Conservation (phyloP, 2,888 invertebrate genomes). For the Sphaerophoria rueppellii region DNA sequence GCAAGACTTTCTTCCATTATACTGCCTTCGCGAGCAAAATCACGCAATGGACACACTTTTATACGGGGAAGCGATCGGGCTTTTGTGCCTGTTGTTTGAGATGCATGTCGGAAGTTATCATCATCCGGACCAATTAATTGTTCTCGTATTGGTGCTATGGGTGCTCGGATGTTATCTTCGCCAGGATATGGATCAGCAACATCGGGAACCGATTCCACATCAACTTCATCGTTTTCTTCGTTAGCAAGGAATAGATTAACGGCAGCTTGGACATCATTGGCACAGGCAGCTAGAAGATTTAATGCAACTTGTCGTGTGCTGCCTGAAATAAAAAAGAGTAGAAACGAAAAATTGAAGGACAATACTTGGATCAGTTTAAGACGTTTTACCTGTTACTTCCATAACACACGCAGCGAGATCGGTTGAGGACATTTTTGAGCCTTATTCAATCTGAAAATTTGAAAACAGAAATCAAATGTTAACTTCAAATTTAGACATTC, state of each 20-base stretch:
- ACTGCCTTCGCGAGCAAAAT: constrained; percentile 81
- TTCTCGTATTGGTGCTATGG: constrained; percentile 81
- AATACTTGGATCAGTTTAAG: too few species aligned
- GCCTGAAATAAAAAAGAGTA: constrained; percentile 35
- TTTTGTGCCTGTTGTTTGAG: constrained; percentile 74
- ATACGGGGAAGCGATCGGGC: constrained; percentile 76
- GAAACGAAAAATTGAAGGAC: background rate
- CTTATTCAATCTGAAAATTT: constrained; percentile 8
- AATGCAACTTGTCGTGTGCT: constrained; percentile 60
- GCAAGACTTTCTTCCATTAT: constrained; percentile 80
- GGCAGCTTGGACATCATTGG: constrained; percentile 80
- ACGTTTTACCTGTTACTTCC: constrained; percentile 78
- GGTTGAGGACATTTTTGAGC: constrained; percentile 51
- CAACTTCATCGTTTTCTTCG: constrained; percentile 47
- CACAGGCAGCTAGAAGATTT: constrained; percentile 78
- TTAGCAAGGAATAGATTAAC: constrained; percentile 79
- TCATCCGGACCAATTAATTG: constrained; percentile 80
- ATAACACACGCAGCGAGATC: constrained; percentile 78
- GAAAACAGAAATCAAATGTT: background rate
- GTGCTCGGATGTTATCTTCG: constrained; percentile 80
- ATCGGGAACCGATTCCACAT: constrained; percentile 57
- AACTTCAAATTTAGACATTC: too few species aligned
- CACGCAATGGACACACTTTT: constrained; percentile 80
- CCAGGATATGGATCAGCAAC: constrained; percentile 48
- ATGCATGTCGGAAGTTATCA: constrained; percentile 80